Conservation (phyloP, 2,888 invertebrate species). For the Sipunculus nudus region DNA sequence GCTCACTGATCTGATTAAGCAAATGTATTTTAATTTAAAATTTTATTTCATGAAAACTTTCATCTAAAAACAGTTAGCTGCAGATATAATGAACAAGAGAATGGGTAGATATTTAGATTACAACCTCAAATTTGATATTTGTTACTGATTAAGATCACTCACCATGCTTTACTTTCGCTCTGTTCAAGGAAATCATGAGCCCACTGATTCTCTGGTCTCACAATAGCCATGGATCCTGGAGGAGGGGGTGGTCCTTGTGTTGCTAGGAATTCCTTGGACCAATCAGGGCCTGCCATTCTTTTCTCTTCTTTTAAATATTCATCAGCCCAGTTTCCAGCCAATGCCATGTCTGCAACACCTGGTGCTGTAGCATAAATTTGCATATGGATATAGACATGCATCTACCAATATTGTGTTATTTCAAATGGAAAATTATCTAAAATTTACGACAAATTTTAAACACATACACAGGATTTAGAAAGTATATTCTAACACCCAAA, state of each 20-base stretch:
- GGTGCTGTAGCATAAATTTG: constrained; percentile 55
- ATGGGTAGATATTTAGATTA: too few relatives aligned
- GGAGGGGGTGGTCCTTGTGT: neutral
- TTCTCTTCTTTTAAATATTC: constrained; percentile 55
- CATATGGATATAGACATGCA: constrained; percentile 4
- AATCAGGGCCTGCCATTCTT: constrained; percentile 35
- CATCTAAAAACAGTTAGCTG: too few relatives aligned
- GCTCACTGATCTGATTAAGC: too few relatives aligned
- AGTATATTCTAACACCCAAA: too few relatives aligned
- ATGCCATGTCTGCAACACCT: constrained; percentile 61
- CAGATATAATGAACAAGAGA: too few relatives aligned
- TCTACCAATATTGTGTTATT: too few relatives aligned
- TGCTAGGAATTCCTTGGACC: constrained; percentile 52
- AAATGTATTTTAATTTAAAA: too few relatives aligned
- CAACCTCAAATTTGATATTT: too few relatives aligned
- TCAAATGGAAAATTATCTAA: too few relatives aligned
- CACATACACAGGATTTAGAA: too few relatives aligned
- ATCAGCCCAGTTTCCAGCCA: constrained; percentile 59
- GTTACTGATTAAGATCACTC: constrained; percentile 1
- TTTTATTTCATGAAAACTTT: too few relatives aligned
- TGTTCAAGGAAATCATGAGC: constrained; percentile 71
- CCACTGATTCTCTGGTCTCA: constrained; percentile 68
- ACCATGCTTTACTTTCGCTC: constrained; percentile 38
- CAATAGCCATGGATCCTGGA: neutral
- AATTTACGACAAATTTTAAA: too few relatives aligned